A percentile compares a stretch with the other conserved stretches of the same genome.
These are phyloP conservation scores for Nannobrachium achirus DNA, from an alignment of 2,113 vertebrate genomes.

Conservation along the genomic window DNA sequence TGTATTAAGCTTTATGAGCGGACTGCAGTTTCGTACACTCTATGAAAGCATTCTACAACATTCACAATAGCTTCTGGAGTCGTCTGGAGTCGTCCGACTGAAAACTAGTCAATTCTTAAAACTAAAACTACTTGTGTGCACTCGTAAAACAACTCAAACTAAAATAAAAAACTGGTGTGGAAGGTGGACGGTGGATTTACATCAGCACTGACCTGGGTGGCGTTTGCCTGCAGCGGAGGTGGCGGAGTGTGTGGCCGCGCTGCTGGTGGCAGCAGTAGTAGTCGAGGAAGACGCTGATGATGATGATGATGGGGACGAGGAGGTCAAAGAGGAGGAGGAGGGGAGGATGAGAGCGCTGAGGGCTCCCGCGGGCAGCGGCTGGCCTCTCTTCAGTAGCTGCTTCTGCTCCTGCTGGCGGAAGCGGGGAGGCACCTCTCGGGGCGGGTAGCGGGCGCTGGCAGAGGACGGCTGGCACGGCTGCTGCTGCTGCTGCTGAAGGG, in stretches of 20 bases:
- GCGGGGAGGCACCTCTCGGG: conserved; percentile 96
- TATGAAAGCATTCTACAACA: neutral
- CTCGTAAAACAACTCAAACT: too few relatives aligned
- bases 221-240: conserved; percentile 83
- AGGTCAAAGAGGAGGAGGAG: conserved; percentile 70
- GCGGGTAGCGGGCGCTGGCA: conserved; percentile 89
- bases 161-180: too few relatives aligned
- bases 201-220: conserved; percentile 83
- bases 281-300: conserved; percentile 66
- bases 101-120: too few relatives aligned
- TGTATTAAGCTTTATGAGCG: neutral
- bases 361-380: conserved; percentile 89
- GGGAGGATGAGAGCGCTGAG: conserved; percentile 80
- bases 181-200: neutral
- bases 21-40: neutral
- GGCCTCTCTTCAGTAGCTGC: conserved; percentile 96
- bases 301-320: conserved; percentile 63
- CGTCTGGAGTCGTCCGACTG: too few relatives aligned
- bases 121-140: too few relatives aligned
- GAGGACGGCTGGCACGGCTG: conserved; percentile 77
- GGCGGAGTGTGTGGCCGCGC: conserved; percentile 60
- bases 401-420: conserved; percentile 98
- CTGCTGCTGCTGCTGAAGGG: conserved; percentile 80
- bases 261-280: conserved; percentile 67
- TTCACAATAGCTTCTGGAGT: too few relatives aligned